Percentiles rank a stretch among this genome's conserved stretches.
These are phyloP conservation scores for Piscicola geometra DNA, from an alignment of 2,888 invertebrate genomes.

Conservation along the genomic window DNA sequence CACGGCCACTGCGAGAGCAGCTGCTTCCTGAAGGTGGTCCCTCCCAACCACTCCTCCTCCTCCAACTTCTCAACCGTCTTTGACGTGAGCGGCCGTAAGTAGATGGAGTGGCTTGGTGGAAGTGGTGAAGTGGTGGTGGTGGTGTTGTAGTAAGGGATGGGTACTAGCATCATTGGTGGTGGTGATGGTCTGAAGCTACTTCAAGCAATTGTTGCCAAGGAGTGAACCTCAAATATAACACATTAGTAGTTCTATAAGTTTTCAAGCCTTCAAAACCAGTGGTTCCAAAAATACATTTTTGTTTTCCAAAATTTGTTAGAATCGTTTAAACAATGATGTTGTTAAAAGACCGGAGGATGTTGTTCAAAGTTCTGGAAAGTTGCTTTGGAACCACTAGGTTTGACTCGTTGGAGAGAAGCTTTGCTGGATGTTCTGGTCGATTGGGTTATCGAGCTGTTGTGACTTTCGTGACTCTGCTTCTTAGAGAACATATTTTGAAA, in stretches of 20 bases:
- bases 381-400: slow-evolving; percentile 6
- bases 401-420: neutral
- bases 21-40: slow-evolving; percentile 45
- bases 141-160: neutral
- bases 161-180: neutral
- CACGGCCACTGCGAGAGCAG: slow-evolving; percentile 76
- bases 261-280: slow-evolving; percentile 6
- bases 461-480: neutral
- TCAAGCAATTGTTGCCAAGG: too few relatives aligned
- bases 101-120: neutral
- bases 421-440: neutral
- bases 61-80: slow-evolving; percentile 22
- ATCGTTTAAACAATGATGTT: too few relatives aligned
- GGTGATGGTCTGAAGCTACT: too few relatives aligned
- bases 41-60: neutral
- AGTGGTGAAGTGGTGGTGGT: neutral
- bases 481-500: slow-evolving; percentile 11
- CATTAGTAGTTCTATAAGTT: too few relatives aligned
- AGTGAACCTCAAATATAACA: too few relatives aligned
- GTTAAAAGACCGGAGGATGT: neutral
- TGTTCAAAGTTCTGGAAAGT: neutral
- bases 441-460: neutral
- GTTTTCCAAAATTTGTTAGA: neutral
- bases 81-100: neutral
- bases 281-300: neutral